Evolutionary conservation across 2,888 invertebrate species (phyloP).

Genomic region (Lepas anatifera): DNA sequence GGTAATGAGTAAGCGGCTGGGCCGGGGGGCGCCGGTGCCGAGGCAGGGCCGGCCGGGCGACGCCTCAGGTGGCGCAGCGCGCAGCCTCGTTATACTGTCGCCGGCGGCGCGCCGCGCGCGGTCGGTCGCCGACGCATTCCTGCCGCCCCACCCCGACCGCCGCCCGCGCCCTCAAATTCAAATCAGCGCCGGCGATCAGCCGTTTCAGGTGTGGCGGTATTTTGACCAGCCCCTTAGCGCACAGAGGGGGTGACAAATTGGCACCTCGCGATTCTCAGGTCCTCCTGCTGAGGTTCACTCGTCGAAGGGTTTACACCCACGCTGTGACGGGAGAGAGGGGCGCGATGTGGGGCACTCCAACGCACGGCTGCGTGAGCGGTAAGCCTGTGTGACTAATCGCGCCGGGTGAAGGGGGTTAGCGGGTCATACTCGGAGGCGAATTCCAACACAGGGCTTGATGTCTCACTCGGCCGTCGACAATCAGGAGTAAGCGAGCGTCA

Average conservation of each 20-base stretch:
- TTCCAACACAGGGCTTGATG: too few species aligned
- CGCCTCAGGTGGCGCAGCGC: not conserved
- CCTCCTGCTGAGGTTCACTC: too few species aligned
- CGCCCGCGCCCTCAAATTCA: not conserved
- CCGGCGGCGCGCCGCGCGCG: not conserved
- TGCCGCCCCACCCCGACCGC: not conserved
- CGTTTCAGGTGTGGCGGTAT: not conserved
- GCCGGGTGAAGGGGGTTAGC: too few species aligned
- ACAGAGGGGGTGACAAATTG: conserved; percentile 7
- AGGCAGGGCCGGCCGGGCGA: not conserved
- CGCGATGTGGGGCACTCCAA: too few species aligned
- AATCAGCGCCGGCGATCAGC: not conserved
- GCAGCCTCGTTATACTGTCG: not conserved
- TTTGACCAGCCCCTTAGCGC: not conserved
- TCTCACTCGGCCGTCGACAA: too few species aligned
- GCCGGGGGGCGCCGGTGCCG: not conserved
- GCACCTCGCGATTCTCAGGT: not conserved
- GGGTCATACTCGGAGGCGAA: too few species aligned
- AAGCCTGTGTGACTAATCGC: too few species aligned
- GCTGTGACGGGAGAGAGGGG: too few species aligned
- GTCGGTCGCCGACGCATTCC: too few species aligned
- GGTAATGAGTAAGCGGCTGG: conserved; percentile 2
- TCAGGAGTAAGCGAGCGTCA: too few species aligned
- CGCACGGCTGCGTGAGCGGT: too few species aligned
- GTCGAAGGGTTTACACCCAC: too few species aligned